A percentile compares a stretch with the other conserved stretches of the same genome.
phyloP scores from a whole-genome alignment of 2,888 invertebrate species.

The Spisula solida region DNA sequence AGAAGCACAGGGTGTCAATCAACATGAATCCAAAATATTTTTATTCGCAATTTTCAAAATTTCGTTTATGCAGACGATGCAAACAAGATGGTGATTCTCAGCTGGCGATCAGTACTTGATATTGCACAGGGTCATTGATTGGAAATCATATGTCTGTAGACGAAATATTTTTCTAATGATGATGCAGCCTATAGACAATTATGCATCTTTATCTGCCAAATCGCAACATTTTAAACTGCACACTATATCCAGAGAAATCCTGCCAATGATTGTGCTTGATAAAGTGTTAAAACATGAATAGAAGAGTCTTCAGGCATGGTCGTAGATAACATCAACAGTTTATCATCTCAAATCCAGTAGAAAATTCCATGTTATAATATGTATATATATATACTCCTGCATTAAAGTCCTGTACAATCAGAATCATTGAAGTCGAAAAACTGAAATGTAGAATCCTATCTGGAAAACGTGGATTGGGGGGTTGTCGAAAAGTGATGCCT shows the following conservation, averaged over 20 bases:
- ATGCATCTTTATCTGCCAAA: neutral
- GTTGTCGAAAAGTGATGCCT: neutral
- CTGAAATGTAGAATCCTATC: neutral
- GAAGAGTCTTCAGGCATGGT: neutral
- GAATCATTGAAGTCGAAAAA: neutral
- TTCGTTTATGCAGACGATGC: neutral
- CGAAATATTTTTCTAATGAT: neutral
- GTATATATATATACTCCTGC: no score
- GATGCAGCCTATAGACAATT: neutral
- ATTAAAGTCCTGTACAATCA: neutral
- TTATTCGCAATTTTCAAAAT: neutral
- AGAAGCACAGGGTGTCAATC: neutral
- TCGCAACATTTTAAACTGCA: conserved; percentile 1
- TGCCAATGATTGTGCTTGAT: conserved; percentile 12
- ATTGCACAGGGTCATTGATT: conserved; percentile 5
- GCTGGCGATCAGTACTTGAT: neutral
- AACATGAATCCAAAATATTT: neutral
- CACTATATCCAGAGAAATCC: neutral
- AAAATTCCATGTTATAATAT: neutral
- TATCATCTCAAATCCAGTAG: neutral
- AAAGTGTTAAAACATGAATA: neutral
- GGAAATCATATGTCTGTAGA: neutral
- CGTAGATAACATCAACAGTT: neutral
- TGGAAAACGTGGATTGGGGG: neutral
- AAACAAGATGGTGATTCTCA: neutral